Percentiles rank a stretch among this genome's conserved stretches.
Evolutionary conservation across 1,140 invertebrate species (phyloP).

Genomic region (Adoxophyes honmai): DNA sequence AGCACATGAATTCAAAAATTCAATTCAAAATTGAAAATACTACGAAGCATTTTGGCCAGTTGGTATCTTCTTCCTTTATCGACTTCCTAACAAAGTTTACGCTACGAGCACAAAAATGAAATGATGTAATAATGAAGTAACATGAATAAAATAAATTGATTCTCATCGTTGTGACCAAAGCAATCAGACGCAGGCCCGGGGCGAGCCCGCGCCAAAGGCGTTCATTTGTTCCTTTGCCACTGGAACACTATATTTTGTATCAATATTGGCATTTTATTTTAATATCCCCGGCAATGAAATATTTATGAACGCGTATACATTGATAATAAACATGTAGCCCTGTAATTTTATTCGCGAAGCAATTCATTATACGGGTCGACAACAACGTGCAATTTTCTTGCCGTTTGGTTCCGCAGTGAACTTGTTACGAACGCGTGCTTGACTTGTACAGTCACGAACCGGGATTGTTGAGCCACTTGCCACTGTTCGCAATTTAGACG

Average conservation of each 20-base stretch:
- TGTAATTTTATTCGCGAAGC: background rate
- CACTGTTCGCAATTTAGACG: too few relatives aligned
- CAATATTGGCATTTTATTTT: too few relatives aligned
- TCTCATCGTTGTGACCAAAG: background rate
- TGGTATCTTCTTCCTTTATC: background rate
- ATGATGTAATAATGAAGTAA: slow-evolving; percentile 10
- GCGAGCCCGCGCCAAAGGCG: background rate
- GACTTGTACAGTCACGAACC: too few relatives aligned
- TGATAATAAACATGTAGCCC: too few relatives aligned
- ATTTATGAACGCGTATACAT: too few relatives aligned
- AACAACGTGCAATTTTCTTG: background rate
- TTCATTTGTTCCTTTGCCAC: too few relatives aligned
- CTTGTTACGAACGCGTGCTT: background rate
- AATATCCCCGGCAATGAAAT: too few relatives aligned
- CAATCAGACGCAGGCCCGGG: background rate
- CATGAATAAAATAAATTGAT: slow-evolving; percentile 8
- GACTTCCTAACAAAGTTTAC: background rate
- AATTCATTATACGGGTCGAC: background rate
- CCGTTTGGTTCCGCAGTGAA: background rate
- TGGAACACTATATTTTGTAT: too few relatives aligned
- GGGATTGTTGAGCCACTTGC: too few relatives aligned
- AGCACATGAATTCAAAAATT: too few relatives aligned
- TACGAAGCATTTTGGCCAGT: background rate
- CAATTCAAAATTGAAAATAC: background rate
- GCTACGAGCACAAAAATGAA: background rate